phyloP scores from a whole-genome alignment of 2,797 vertebrate genomes.

The Aplochiton taeniatus region DNA sequence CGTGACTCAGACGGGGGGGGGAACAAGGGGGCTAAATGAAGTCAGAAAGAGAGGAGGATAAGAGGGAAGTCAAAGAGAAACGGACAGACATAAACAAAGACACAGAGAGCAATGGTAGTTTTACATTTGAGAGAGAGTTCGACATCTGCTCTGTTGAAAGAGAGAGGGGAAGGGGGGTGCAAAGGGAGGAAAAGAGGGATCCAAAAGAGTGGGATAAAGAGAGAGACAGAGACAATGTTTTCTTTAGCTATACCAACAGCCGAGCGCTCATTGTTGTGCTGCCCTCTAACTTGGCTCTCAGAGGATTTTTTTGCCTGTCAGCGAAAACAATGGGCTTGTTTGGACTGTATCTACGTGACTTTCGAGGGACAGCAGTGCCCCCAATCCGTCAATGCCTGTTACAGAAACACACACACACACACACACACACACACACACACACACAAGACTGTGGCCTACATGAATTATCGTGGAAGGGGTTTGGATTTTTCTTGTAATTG shows the following conservation, averaged over 20 bases:
- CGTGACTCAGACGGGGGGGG: slow-evolving; percentile 1
- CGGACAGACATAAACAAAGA: not conserved
- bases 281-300: slow-evolving; percentile 41
- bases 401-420: not conserved
- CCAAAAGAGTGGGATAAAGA: slow-evolving; percentile 17
- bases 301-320: slow-evolving; percentile 47
- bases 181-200: not conserved
- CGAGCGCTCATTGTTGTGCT: slow-evolving; percentile 49
- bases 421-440: slow-evolving; percentile 12
- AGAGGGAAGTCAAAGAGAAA: not conserved
- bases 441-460: not conserved
- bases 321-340: slow-evolving; percentile 55
- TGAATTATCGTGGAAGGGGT: not conserved
- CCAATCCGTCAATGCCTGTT: not conserved
- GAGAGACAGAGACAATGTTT: slow-evolving; percentile 47
- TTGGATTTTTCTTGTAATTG: slow-evolving; percentile 5
- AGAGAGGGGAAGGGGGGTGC: not conserved
- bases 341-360: slow-evolving; percentile 45
- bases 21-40: not conserved
- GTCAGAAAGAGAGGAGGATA: not conserved
- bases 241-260: slow-evolving; percentile 64
- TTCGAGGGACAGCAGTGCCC: slow-evolving; percentile 13
- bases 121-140: not conserved
- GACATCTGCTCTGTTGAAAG: no score
- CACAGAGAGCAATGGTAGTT: not conserved